These are phyloP conservation scores for Yponomeuta cagnagella DNA, from an alignment of 2,888 invertebrate species.

Conservation along the genomic window DNA sequence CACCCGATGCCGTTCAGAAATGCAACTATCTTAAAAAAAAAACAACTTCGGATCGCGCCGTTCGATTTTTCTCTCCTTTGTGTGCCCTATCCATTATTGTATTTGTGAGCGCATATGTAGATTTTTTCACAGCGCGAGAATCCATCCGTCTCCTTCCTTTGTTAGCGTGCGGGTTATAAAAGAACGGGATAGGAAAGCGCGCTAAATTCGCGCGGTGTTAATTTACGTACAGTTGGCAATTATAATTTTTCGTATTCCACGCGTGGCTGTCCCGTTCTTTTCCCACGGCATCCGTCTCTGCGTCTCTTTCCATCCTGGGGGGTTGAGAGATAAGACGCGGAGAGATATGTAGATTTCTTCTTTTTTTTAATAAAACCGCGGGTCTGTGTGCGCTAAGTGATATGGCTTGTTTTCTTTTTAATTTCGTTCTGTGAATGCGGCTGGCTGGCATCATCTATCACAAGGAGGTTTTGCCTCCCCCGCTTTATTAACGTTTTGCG, in stretches of 20 bases:
- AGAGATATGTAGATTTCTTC: slow-evolving; percentile 65
- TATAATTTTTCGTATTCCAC: slow-evolving; percentile 68
- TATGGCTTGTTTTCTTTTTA: slow-evolving; percentile 74
- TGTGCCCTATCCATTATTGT: slow-evolving; percentile 49
- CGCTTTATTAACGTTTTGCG: slow-evolving; percentile 65
- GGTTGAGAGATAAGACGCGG: slow-evolving; percentile 61
- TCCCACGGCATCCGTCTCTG: slow-evolving; percentile 36
- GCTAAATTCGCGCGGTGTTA: slow-evolving; percentile 67
- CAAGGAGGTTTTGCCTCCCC: slow-evolving; percentile 32
- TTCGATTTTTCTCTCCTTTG: slow-evolving; percentile 66
- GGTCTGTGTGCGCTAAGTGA: slow-evolving; percentile 74
- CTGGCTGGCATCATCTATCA: slow-evolving; percentile 66
- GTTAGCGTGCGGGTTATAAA: background rate
- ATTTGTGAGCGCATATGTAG: slow-evolving; percentile 66
- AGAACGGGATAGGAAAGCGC: slow-evolving; percentile 36
- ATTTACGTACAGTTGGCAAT: slow-evolving; percentile 75
- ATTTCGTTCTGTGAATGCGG: slow-evolving; percentile 67
- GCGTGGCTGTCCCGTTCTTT: slow-evolving; percentile 59
- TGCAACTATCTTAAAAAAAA: slow-evolving; percentile 45
- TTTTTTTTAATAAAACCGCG: slow-evolving; percentile 68
- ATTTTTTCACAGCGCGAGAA: slow-evolving; percentile 27
- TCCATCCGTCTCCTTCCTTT: slow-evolving; percentile 22
- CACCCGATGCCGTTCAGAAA: slow-evolving; percentile 30
- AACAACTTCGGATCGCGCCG: slow-evolving; percentile 57
- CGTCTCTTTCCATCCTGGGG: slow-evolving; percentile 44